Evolutionary conservation across 2,113 vertebrate species (phyloP).

Genomic region (Paratilapia polleni): DNA sequence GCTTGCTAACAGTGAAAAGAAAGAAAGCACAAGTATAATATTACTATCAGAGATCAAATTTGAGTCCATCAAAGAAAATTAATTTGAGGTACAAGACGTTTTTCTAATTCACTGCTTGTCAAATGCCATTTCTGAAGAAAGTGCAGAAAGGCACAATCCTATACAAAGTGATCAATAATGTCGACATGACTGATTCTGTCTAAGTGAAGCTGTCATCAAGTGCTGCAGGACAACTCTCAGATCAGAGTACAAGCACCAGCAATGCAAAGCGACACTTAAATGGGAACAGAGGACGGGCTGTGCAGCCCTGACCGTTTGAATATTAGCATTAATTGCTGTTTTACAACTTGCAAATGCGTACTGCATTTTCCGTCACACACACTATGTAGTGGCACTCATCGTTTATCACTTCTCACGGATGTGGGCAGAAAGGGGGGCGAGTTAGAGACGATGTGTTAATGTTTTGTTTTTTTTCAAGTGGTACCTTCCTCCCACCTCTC

Average conservation of each 20-base stretch:
- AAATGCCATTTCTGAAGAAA: neutral
- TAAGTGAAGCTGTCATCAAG: conserved; percentile 4
- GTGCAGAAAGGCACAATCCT: neutral
- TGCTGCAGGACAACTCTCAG: neutral
- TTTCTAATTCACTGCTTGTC: neutral
- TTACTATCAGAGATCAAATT: neutral
- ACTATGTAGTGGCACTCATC: neutral
- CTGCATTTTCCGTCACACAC: neutral
- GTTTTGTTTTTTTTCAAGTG: neutral
- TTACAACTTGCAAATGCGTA: neutral
- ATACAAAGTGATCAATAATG: neutral
- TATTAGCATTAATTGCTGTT: neutral
- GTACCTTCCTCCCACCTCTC: conserved; percentile 6
- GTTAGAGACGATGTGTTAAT: neutral
- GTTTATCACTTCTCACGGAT: neutral
- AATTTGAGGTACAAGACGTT: fast-evolving
- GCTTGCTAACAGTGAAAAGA: neutral
- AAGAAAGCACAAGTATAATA: neutral
- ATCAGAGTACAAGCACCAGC: neutral
- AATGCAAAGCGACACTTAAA: conserved; percentile 12
- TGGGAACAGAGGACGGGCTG: neutral
- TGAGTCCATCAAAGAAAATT: neutral
- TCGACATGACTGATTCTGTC: neutral
- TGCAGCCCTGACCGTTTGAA: neutral
- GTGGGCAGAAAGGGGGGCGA: neutral